Conservation (phyloP, 2,888 invertebrate genomes). For the Fabriciana adippe region DNA sequence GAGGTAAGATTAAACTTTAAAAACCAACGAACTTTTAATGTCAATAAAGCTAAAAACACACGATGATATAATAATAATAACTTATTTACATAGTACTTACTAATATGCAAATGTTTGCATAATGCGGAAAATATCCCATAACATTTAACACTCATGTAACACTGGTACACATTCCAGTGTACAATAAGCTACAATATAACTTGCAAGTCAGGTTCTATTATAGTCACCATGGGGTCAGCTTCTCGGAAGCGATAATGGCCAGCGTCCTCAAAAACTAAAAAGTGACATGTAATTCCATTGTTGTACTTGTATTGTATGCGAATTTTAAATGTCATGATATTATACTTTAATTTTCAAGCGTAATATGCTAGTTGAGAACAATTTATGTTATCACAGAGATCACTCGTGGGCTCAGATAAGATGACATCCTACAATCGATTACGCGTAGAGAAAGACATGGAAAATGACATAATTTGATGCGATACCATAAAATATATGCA, state of each 20-base stretch:
- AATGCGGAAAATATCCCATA: conserved; percentile 22
- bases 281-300: not conserved
- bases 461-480: no score
- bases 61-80: conserved; percentile 9
- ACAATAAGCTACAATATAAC: conserved; percentile 26
- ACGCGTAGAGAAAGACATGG: no score
- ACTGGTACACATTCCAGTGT: not conserved
- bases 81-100: not conserved
- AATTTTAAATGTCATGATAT: not conserved
- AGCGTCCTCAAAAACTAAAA: conserved; percentile 3
- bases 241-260: conserved; percentile 15
- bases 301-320: not conserved
- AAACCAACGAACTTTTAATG: no score
- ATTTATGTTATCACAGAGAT: no score
- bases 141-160: conserved; percentile 24
- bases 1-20: no score
- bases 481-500: no score
- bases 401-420: no score
- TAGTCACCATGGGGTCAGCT: conserved; percentile 20
- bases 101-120: conserved; percentile 10
- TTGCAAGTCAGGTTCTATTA: conserved; percentile 28
- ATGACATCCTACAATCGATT: no score
- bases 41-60: not conserved
- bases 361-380: no score
- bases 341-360: no score